Evolutionary conservation across 2,888 invertebrate species (phyloP), one percentile per base, ranked within the genome.

Genomic region (Drosophila kokeensis): DNA sequence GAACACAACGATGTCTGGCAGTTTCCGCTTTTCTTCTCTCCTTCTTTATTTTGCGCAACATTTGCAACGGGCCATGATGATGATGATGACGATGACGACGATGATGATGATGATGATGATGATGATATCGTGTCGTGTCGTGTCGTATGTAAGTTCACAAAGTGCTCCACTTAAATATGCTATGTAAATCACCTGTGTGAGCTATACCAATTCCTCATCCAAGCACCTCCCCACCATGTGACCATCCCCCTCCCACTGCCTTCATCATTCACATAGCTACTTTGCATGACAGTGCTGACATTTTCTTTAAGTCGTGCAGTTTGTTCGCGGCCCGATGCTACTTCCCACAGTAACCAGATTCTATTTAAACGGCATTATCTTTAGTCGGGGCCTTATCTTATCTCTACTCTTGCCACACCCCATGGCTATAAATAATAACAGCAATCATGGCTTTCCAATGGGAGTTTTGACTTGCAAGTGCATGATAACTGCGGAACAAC

Each of bases 151-250:
- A 69, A 63, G 90, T 70, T 83, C 89, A 78, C 90, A 85, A 85
- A 85, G 85, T 85, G 90, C 83, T 86, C 90, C 90, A 88, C 81
- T 90, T 90, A 90, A 86, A 89, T 86, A 86, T 90, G 89, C 90
- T 83, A 90, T 86, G 86, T 90, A 86, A 86, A 90, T 86, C 86
- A 86, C 90, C 86, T 86, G 90, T 85, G 82, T 72, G 77, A 89
- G 76, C 87, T 75, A 59, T 78, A 73, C 73, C 78, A 64, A 81
- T 73, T 66, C 52, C 68, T 77, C 73, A 81, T 81, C 73, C 60
- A 36, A 42, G 45, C 45, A 34, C 27, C 30, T 27, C 15, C 18
- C 4, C 48, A 18, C 42, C n/a, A 24, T 34, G 4, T n/a, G 13
- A 21, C 24, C 24, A 45, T 8, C 7, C 24, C 24, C 36, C 38